These are phyloP conservation scores for Glyphotaelius pellucidus DNA, from an alignment of 2,888 invertebrate genomes.

Conservation along the genomic window DNA sequence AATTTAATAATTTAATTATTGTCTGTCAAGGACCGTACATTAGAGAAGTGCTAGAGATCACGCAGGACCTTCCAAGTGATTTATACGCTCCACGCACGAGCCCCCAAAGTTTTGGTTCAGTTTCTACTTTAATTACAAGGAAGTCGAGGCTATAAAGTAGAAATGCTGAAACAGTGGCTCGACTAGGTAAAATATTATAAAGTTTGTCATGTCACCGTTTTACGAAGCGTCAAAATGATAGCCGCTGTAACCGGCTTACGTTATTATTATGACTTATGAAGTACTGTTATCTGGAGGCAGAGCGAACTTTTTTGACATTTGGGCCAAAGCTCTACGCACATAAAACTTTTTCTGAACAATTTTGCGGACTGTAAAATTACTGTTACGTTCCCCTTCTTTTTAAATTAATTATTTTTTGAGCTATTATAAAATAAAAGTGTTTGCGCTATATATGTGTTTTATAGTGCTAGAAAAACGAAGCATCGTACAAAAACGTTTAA, in stretches of 20 bases:
- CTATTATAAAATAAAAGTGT: no score
- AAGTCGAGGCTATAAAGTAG: neutral
- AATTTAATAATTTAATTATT: neutral
- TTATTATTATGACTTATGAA: neutral
- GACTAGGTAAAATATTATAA: neutral
- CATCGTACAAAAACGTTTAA: no score
- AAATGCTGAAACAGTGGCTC: conserved; percentile 4
- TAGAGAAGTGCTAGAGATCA: conserved; percentile 12
- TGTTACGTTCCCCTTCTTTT: neutral
- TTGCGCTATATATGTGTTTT: no score
- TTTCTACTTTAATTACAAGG: neutral
- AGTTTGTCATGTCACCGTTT: neutral
- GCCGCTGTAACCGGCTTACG: neutral
- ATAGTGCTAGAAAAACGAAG: no score
- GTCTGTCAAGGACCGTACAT: neutral
- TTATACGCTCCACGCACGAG: conserved; percentile 12
- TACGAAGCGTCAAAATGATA: neutral
- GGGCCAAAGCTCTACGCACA: neutral
- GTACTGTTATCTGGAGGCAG: neutral
- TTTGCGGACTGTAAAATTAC: neutral
- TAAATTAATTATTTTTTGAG: no score
- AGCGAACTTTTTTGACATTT: neutral
- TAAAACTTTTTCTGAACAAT: neutral
- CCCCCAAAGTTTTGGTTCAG: neutral
- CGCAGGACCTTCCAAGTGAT: conserved; percentile 18